Percentiles rank a stretch among this genome's conserved stretches.
Conservation (phyloP, 2,888 invertebrate genomes). For the Fissipunctia ypsillon region DNA sequence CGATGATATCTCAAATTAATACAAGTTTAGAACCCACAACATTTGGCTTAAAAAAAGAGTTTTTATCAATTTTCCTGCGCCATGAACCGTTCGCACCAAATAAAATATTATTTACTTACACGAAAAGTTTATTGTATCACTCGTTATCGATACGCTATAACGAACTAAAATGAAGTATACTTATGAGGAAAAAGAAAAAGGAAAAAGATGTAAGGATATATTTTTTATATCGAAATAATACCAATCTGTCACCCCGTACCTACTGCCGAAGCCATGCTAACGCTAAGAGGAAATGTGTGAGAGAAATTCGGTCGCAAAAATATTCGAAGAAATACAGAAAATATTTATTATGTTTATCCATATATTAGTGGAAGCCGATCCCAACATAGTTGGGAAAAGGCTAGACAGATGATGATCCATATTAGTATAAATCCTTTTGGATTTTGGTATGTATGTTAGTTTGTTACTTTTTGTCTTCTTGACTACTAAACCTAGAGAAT, state of each 20-base stretch:
- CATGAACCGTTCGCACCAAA: neutral
- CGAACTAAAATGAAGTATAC: conserved; percentile 20
- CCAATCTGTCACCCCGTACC: conserved; percentile 42
- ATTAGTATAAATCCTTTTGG: too few species aligned
- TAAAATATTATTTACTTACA: conserved; percentile 16
- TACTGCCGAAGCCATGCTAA: conserved; percentile 19
- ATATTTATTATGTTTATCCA: neutral
- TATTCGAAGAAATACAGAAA: conserved; percentile 11
- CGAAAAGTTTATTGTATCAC: conserved; percentile 25
- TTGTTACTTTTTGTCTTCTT: neutral
- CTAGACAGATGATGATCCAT: too few species aligned
- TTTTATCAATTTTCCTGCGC: neutral
- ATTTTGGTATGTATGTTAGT: neutral
- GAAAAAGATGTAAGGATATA: conserved; percentile 30
- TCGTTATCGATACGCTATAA: conserved; percentile 43
- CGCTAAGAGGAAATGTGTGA: conserved; percentile 16
- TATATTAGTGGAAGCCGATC: neutral
- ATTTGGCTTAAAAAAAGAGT: too few species aligned
- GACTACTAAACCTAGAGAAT: neutral
- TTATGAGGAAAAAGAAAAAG: conserved; percentile 29
- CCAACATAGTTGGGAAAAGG: too few species aligned
- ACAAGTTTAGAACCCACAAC: neutral
- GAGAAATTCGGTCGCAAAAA: conserved; percentile 33
- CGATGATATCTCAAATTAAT: too few species aligned
- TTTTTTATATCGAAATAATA: conserved; percentile 47